Percentiles rank a stretch among this genome's conserved stretches.
These are phyloP conservation scores for Rhynchonycteris naso DNA, from an alignment of 2,797 vertebrate species.

Conservation along the genomic window DNA sequence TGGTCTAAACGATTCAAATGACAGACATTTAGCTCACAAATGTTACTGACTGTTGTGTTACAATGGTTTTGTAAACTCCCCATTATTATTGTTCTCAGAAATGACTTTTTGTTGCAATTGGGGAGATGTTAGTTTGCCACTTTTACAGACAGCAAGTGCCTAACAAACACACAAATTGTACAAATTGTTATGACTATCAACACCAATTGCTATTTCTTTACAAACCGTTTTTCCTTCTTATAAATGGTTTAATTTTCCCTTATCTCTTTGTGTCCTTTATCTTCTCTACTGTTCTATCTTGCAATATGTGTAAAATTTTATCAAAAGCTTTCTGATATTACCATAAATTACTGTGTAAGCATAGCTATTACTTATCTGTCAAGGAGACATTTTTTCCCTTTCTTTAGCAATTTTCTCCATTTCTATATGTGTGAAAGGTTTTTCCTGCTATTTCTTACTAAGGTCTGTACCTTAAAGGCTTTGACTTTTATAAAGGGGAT, in stretches of 20 bases:
- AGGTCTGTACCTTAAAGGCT: constrained; percentile 36
- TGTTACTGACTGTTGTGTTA: neutral
- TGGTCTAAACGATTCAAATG: constrained; percentile 43
- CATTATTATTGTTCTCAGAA: constrained; percentile 53
- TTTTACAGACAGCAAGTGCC: constrained; percentile 45
- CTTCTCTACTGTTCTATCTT: constrained; percentile 63
- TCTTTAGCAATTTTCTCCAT: constrained; percentile 74
- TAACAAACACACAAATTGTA: constrained; percentile 18
- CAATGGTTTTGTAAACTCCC: neutral
- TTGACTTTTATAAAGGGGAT: constrained; percentile 63
- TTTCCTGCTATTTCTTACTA: constrained; percentile 24
- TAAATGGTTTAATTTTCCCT: constrained; percentile 65
- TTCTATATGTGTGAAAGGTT: constrained; percentile 62
- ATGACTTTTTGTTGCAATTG: constrained; percentile 47
- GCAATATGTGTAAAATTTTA: constrained; percentile 69
- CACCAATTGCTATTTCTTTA: constrained; percentile 17
- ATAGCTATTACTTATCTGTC: constrained; percentile 68
- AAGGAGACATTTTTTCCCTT: constrained; percentile 57
- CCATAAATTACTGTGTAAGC: constrained; percentile 59
- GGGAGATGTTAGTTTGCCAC: constrained; percentile 40
- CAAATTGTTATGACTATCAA: constrained; percentile 64
- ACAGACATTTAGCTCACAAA: constrained; percentile 45
- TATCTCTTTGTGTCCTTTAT: constrained; percentile 61
- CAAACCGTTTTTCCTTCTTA: constrained; percentile 57
- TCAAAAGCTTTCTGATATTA: constrained; percentile 77